These are phyloP conservation scores for Cydia splendana DNA, from an alignment of 1,140 invertebrate genomes.

Conservation along the genomic window DNA sequence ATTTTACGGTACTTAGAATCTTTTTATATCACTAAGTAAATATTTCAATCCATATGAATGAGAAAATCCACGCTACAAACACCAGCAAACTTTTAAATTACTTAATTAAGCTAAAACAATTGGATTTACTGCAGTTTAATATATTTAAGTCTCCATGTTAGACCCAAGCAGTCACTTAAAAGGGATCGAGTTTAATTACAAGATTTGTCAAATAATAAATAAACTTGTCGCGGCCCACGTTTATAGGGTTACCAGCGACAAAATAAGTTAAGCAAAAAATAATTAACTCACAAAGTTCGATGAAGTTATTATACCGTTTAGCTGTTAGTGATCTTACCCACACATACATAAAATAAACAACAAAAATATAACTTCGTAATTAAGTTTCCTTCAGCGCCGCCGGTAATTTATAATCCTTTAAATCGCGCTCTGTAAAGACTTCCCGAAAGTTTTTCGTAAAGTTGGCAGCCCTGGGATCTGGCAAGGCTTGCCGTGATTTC, in stretches of 20 bases:
- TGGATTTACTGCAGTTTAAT: slow-evolving; percentile 18
- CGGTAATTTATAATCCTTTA: slow-evolving; percentile 21
- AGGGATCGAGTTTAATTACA: slow-evolving; percentile 50
- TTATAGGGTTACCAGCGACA: background rate
- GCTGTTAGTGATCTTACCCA: background rate
- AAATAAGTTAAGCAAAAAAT: background rate
- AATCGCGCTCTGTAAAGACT: slow-evolving; percentile 16
- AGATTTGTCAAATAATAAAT: slow-evolving; percentile 59
- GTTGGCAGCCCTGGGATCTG: slow-evolving; percentile 10
- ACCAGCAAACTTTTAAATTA: background rate
- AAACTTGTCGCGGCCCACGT: slow-evolving; percentile 35
- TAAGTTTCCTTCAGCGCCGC: slow-evolving; percentile 12
- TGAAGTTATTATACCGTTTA: background rate
- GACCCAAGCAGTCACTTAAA: slow-evolving; percentile 46
- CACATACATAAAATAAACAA: background rate
- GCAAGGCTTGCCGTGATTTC: slow-evolving; percentile 16
- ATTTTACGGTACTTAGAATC: no score
- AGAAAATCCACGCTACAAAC: background rate
- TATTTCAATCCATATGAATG: no score
- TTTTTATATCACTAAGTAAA: no score
- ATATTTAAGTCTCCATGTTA: slow-evolving; percentile 31
- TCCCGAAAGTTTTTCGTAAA: background rate
- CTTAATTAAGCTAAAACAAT: slow-evolving; percentile 3
- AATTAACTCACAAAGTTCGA: slow-evolving; percentile 1
- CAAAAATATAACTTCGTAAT: slow-evolving; percentile 13